Evolutionary conservation across 1,140 invertebrate genomes (phyloP), one percentile per base, ranked within the genome.

Genomic region (Aphis craccivora): DNA sequence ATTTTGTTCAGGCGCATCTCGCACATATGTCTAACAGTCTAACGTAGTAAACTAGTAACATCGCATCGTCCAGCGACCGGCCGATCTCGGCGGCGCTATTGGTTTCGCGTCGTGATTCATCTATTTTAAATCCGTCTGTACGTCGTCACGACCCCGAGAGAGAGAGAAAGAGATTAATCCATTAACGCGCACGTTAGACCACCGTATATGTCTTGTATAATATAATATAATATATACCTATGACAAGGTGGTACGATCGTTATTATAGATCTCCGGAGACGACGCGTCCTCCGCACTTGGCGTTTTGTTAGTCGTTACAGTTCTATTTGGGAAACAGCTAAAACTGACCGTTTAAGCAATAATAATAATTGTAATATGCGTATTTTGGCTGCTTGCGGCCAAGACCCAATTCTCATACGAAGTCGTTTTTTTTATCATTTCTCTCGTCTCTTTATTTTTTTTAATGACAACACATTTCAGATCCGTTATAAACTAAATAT

Each of bases 401-500:
- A 93, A 93, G 91, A 93, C 91, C 91, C 91, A 93, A 81, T 93
- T 93, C 91, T 93, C 91, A 93, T 92, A 92, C 83, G 30, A 60
- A 90, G 14, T 81, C 2, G 25, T 37, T 81, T 76, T 81, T 90
- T 67, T 90, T 90, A 93, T 40, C 25, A 53, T 93, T 93, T 86
- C 81, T 84, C 81, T 93, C 81, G 76, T 93, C 81, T 51, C 37
- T 76, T 76, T 86, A 86, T 67, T 53, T 81, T 76, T 67, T 51
- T 20, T 91, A 83, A 81, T 81, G 40, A 91, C 60, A 83, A 81
- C 90, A 81, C 45, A 51, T 55, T 81, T 81, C 35, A 22, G 90
- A 89, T 89, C 30, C 22, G 48, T 88, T 51, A 48, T 88, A 76
- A 76, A 76, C 60, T 76, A 76, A 76, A 76, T 76, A 53, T 51